Percentiles rank a stretch among this genome's conserved stretches.
phyloP scores from a whole-genome alignment of 2,888 invertebrate genomes.

The Chaetogeoica ovagalla region DNA sequence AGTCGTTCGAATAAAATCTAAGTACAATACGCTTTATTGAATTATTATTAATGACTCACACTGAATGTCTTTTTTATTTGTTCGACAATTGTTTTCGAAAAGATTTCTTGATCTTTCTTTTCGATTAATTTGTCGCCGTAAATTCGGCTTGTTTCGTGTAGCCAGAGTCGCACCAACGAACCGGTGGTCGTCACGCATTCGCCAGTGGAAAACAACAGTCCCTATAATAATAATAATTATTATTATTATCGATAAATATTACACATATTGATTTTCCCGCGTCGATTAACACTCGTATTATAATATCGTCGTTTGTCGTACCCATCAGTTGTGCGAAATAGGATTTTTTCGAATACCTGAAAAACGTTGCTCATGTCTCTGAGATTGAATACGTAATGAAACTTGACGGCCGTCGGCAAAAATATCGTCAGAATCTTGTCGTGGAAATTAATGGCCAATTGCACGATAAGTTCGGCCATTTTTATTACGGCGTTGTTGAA shows the following conservation, averaged over 20 bases:
- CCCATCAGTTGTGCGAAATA: neutral
- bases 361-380: slow-evolving; percentile 92
- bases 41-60: slow-evolving; percentile 54
- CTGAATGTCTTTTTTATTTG: slow-evolving; percentile 72
- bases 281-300: too few relatives aligned
- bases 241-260: slow-evolving; percentile 58
- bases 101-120: slow-evolving; percentile 72
- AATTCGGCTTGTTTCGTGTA: slow-evolving; percentile 87
- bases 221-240: too few relatives aligned
- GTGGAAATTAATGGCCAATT: slow-evolving; percentile 76
- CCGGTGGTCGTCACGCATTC: slow-evolving; percentile 73
- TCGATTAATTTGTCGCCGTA: slow-evolving; percentile 91
- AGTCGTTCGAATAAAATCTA: too few relatives aligned
- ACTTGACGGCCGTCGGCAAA: slow-evolving; percentile 90
- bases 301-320: too few relatives aligned
- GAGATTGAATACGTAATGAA: slow-evolving; percentile 92
- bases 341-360: slow-evolving; percentile 66
- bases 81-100: slow-evolving; percentile 73
- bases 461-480: slow-evolving; percentile 67
- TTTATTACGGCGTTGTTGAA: slow-evolving; percentile 68
- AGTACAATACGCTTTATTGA: neutral
- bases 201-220: slow-evolving; percentile 79
- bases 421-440: slow-evolving; percentile 74
- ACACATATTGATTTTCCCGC: neutral
- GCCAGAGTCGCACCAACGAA: slow-evolving; percentile 79